Evolutionary conservation across 2,888 invertebrate species (phyloP).

Genomic region (Melikaiella ostensackeni): DNA sequence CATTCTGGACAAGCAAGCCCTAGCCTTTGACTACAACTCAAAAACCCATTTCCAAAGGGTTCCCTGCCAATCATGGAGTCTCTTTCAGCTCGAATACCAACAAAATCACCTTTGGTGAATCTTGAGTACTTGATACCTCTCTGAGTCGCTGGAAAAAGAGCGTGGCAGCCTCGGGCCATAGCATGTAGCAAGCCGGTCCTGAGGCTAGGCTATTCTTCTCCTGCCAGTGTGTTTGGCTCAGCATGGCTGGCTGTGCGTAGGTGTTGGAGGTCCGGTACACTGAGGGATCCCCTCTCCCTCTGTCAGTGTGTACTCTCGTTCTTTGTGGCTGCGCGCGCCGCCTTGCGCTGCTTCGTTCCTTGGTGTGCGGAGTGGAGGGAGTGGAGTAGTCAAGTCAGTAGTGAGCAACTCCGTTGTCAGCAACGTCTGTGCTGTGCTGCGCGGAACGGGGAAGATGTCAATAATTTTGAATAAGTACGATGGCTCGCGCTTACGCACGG

Average conservation of each 20-base stretch:
- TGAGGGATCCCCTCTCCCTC: slow-evolving; percentile 17
- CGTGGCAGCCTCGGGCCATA: slow-evolving; percentile 36
- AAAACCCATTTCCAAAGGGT: neutral
- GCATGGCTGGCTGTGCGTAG: slow-evolving; percentile 38
- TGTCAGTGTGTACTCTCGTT: slow-evolving; percentile 46
- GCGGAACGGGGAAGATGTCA: slow-evolving; percentile 64
- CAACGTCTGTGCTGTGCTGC: slow-evolving; percentile 44
- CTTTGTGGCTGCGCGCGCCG: slow-evolving; percentile 41
- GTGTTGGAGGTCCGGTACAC: slow-evolving; percentile 36
- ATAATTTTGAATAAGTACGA: slow-evolving; percentile 62
- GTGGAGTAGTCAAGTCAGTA: slow-evolving; percentile 51
- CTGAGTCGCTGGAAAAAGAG: neutral
- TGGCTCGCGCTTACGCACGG: slow-evolving; percentile 46
- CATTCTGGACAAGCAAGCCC: neutral
- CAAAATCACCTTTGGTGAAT: slow-evolving; percentile 6
- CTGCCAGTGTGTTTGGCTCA: slow-evolving; percentile 30
- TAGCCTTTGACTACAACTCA: slow-evolving; percentile 2
- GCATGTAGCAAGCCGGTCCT: slow-evolving; percentile 22
- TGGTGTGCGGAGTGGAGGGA: slow-evolving; percentile 31
- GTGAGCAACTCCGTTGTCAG: slow-evolving; percentile 45
- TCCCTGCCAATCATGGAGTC: neutral
- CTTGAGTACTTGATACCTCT: neutral
- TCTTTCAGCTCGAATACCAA: slow-evolving; percentile 15
- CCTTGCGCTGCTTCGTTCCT: slow-evolving; percentile 22
- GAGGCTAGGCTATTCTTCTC: slow-evolving; percentile 37